Conservation (phyloP, 2,113 vertebrate species). For the Urocynchramus pylzowi region DNA sequence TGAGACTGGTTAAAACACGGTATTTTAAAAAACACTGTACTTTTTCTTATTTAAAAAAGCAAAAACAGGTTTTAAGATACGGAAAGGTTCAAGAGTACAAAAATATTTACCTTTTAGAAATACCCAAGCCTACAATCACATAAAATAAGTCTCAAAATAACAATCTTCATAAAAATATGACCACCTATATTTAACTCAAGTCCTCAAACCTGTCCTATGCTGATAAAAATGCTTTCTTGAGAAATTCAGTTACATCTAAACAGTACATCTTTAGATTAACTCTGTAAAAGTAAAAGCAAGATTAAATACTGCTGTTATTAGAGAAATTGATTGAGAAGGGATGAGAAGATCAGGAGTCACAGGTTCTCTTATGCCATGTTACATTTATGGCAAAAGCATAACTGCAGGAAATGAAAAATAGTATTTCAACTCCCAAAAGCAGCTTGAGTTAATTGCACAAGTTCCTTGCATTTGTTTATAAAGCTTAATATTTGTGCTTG, state of each 20-base stretch:
- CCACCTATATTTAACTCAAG: not conserved
- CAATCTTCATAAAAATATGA: slow-evolving; percentile 19
- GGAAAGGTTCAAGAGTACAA: slow-evolving; percentile 21
- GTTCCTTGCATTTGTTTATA: not conserved
- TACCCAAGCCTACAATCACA: not conserved
- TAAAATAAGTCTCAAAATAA: slow-evolving; percentile 25
- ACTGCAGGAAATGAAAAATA: not conserved
- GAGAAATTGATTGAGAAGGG: not conserved
- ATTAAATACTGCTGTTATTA: not conserved
- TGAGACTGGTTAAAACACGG: not conserved
- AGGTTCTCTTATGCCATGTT: not conserved
- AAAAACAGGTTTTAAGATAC: not conserved
- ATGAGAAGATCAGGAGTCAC: not conserved
- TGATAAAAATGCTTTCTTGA: not conserved
- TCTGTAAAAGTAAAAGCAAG: not conserved
- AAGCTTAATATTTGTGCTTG: slow-evolving; percentile 1
- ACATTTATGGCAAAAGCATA: not conserved
- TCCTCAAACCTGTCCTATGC: not conserved
- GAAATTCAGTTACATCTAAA: not conserved
- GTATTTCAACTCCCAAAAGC: not conserved
- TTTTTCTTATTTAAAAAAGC: not conserved
- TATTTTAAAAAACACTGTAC: not conserved
- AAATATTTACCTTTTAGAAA: slow-evolving; percentile 53
- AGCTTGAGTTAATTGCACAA: not conserved
- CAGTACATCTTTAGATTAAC: not conserved